Evolutionary conservation across 2,797 vertebrate genomes (phyloP), one percentile per base, ranked within the genome.

Genomic region (Halcyon badia): DNA sequence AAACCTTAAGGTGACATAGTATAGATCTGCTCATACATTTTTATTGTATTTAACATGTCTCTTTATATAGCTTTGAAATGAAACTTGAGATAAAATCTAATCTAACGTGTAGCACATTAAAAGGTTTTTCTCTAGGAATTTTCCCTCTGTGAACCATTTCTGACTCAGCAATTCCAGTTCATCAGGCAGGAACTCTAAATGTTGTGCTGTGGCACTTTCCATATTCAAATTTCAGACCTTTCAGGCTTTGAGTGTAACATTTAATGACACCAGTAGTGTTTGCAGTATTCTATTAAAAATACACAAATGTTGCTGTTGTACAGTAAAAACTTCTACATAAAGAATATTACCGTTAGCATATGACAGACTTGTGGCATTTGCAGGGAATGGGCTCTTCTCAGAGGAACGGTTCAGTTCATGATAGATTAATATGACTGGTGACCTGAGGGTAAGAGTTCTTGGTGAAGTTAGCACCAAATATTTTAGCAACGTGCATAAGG

Each of bases 1-100:
- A 62, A 49, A 56, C 61, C 83, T 89, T 49, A 48, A 52, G 70
- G 83, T 64, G 66, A 64, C 49, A 28, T 7, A 71, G 28, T 33
- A 31, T 28, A 69, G 46, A 60, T 60, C 66, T 71, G 70, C 56
- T 65, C 28, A 57, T 70, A 20, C 35, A 31, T 83, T 69, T 94
- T 80, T 90, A 76, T 78, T 75, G 52, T 52, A 90, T 54, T 86
- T 78, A 37, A 37, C 3, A 4, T 69, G 25, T 51, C 42, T 72
- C 44, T 71, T 46, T 54, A 11, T 31, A 31, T 31, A 54, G 30
- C 19, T 54, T 20, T 54, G 28, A 54, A 88, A 94, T 85, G 65
- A 68, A 64, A 57, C 17, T 70, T 77, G 90, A 96, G 87, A 92
- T 96, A 76, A 80, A 92, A 85, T 90, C 72, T 81, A 70, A 54